A percentile compares a stretch with the other conserved stretches of the same genome.
These are phyloP conservation scores for Plagodis pulveraria DNA, from an alignment of 2,888 invertebrate genomes.

Conservation along the genomic window DNA sequence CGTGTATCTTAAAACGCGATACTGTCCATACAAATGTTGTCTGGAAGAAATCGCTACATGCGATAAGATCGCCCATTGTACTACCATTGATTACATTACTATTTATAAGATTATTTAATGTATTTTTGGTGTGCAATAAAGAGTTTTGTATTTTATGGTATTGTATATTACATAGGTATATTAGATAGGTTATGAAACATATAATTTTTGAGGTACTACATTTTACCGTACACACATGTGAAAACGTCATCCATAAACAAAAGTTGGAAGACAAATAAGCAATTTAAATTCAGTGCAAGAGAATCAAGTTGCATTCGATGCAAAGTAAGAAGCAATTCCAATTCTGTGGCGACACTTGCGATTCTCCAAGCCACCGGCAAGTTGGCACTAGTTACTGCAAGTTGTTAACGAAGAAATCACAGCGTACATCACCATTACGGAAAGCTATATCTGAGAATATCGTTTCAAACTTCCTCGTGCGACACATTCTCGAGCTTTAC, in stretches of 20 bases:
- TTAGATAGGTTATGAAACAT: no score
- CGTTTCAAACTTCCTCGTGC: slow-evolving; percentile 18
- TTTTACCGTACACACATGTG: no score
- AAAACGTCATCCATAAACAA: background rate
- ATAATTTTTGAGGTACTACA: no score
- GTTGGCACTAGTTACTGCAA: slow-evolving; percentile 28
- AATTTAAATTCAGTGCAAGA: slow-evolving; percentile 45
- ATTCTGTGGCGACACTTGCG: slow-evolving; percentile 30
- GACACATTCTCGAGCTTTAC: slow-evolving; percentile 7
- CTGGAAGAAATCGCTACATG: no score
- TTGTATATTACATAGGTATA: no score
- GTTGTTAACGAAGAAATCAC: slow-evolving; percentile 32
- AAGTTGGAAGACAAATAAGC: slow-evolving; percentile 49
- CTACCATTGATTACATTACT: no score
- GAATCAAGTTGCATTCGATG: slow-evolving; percentile 32
- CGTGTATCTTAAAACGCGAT: no score
- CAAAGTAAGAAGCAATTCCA: slow-evolving; percentile 43
- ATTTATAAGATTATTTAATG: no score
- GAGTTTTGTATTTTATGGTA: no score
- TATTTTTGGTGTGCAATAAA: no score
- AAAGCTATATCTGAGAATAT: slow-evolving; percentile 17
- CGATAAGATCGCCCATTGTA: no score
- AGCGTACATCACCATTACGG: slow-evolving; percentile 12
- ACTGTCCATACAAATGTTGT: no score
- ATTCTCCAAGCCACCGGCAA: slow-evolving; percentile 32